phyloP scores from a whole-genome alignment of 2,113 vertebrate species.

The Phrynosoma blainvillii region DNA sequence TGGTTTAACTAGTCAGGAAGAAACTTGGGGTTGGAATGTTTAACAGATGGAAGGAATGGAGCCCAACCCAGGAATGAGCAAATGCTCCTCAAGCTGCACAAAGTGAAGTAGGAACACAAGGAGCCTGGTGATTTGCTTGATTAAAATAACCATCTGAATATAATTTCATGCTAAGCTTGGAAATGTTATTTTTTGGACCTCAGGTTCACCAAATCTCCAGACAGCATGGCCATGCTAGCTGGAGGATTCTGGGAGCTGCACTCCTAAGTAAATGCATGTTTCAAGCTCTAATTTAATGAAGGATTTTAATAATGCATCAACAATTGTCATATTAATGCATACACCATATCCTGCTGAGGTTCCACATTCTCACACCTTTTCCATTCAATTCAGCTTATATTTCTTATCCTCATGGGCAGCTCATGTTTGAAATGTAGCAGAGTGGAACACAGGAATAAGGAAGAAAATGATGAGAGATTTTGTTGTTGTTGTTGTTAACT shows the following conservation, averaged over 20 bases:
- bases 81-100: neutral
- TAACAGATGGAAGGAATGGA: neutral
- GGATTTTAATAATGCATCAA: neutral
- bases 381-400: neutral
- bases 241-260: no score
- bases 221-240: no score
- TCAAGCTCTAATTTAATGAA: neutral
- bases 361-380: neutral
- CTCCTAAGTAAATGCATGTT: no score
- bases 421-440: no score
- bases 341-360: neutral
- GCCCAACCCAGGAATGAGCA: neutral
- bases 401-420: no score
- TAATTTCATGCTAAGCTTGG: neutral
- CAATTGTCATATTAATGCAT: neutral
- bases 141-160: neutral
- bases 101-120: neutral
- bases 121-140: neutral
- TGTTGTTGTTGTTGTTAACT: no score
- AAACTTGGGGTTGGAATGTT: slow-evolving; percentile 30
- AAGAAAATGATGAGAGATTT: no score
- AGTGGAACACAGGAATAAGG: no score
- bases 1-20: slow-evolving; percentile 58
- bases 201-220: no score
- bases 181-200: no score